Base-by-base conservation (phyloP, 2,113 vertebrate genomes). In the Leucosticte australis region DNA sequence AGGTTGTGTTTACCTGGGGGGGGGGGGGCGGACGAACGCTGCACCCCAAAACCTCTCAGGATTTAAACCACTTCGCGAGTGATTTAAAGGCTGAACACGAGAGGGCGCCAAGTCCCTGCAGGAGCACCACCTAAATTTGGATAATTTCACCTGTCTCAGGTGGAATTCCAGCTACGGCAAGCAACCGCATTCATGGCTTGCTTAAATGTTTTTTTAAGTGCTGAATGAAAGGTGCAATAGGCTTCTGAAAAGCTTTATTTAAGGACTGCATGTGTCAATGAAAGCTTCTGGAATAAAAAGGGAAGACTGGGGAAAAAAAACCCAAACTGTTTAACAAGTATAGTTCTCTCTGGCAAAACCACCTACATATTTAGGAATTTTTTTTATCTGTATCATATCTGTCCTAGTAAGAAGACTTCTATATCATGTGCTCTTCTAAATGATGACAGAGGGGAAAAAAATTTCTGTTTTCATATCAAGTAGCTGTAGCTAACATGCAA, bases 241-340 rank as follows among this genome's bases (percentile, higher is more conserved):
- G 0, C 18, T 74, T 20, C 35, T 53, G 26, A 93, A 90, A 67
- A 22, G 2, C 4, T 71, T 89, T 76, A 33, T 55, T 53, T 6
- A 60, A 60, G 52, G 71, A 27, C 7, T 39, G 22, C 13, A 13
- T 3, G 8, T 28, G 18, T 39, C 28, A 39, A 4, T 70, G 18
- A 77, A 78, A 73, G 8, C 9, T 69, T 69, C 42, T 60, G 33
- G 22, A 68, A 56, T 47, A 39, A 22, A 67, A 77, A 65, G 28
- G 5, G 57, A 67, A 77, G 10, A 10, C 0, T 64, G 18, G 8
- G 26, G 28, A 6, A 0, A 28, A 0, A 28, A 47, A 33, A 0
- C 0, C 39, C 3, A 14, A 33, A 27, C 4, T 28, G 3, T 15
- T 85, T n/a, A 73, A 20, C 9, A 56, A 53, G 9, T 46, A 9